These are phyloP conservation scores for Ennomos quercinarius DNA, from an alignment of 2,888 invertebrate genomes.

Conservation along the genomic window DNA sequence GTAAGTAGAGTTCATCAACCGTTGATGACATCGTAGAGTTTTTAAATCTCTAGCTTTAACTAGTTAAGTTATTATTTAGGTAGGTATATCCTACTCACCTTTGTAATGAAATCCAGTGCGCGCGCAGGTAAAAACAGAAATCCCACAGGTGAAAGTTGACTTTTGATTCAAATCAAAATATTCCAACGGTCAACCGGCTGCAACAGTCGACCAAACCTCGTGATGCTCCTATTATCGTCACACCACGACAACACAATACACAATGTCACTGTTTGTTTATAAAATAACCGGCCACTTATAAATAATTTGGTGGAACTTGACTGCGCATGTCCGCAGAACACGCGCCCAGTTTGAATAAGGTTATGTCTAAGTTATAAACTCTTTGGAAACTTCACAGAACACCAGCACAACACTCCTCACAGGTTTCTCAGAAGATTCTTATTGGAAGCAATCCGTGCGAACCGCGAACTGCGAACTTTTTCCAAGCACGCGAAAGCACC, in stretches of 20 bases:
- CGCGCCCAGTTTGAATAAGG: constrained; percentile 80
- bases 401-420: constrained; percentile 62
- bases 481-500: constrained; percentile 49
- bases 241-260: constrained; percentile 62
- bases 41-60: too few relatives aligned
- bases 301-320: constrained; percentile 71
- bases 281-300: constrained; percentile 77
- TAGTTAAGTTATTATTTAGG: too few relatives aligned
- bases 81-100: constrained; percentile 61
- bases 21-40: too few relatives aligned
- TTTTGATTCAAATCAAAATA: constrained; percentile 65
- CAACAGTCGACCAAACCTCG: constrained; percentile 51
- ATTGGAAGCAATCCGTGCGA: constrained; percentile 61
- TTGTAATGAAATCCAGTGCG: constrained; percentile 76
- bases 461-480: constrained; percentile 65
- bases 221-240: constrained; percentile 66
- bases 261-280: constrained; percentile 79
- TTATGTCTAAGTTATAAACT: constrained; percentile 78
- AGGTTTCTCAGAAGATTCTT: constrained; percentile 69
- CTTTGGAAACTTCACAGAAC: constrained; percentile 61
- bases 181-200: constrained; percentile 46
- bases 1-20: too few relatives aligned
- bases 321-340: constrained; percentile 81
- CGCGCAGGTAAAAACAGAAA: constrained; percentile 81
- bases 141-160: constrained; percentile 82